Evolutionary conservation across 1,140 invertebrate species (phyloP), one percentile per base, ranked within the genome.

Genomic region (Meloidogyne exigua): DNA sequence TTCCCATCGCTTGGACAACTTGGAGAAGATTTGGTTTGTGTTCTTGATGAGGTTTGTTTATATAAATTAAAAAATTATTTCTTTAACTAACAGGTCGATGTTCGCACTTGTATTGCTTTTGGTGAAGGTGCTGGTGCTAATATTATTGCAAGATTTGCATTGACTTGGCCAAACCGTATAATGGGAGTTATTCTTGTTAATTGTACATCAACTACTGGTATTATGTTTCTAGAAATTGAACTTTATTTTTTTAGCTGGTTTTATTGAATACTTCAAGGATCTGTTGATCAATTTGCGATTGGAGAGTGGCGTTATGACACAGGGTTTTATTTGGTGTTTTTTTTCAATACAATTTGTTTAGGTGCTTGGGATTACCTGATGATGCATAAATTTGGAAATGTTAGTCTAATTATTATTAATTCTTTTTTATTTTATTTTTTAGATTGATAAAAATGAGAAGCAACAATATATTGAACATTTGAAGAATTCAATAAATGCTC

Each of bases 111-210:
- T 0, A 92, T 95, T 66, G 92, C 93, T 9, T 88, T 95, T 21
- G 94, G 94, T 15, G 94, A 94, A 88, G 94, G 94, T 9, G 93
- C 93, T 7, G 94, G 94, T 1, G 93, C 93, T 26, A 95, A 95
- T 88, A 92, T 94, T 68, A 88, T 94, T 18, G 92, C 92, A 12
- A 91, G 93, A 64, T 95, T 94, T 88, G 93, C 92, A 0, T 88
- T 94, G 77, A 91, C 92, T 18, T 91, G 93, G 88, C 92, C 92
- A 0, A 89, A 91, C 7, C 89, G 93, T 39, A 91, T 91, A 21
- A 88, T 94, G 26, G 94, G 93, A 9, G 83, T 89, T 32, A 84
- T 88, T 77, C 90, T 95, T 69, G 92, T 95, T 82, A 94, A 95
- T 89, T 93, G 93, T 85, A 95, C 93, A 0, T 92, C 92, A 26